phyloP scores from a whole-genome alignment of 2,797 vertebrate genomes.

The Aeoliscus strigatus region DNA sequence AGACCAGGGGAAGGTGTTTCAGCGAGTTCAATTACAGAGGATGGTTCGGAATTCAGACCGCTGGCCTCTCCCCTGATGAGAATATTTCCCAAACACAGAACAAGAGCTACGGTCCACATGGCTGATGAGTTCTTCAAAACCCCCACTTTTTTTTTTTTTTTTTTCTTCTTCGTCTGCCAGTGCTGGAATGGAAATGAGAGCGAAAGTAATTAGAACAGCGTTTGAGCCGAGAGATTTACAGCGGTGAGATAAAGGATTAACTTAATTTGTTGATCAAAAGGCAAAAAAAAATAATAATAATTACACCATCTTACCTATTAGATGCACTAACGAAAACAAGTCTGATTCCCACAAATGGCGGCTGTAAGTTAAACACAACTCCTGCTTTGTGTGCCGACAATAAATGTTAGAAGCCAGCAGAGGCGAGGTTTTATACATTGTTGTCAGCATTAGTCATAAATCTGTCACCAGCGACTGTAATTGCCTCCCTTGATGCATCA shows the following conservation, averaged over 20 bases:
- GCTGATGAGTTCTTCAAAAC: conserved; percentile 46
- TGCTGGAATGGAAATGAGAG: conserved; percentile 40
- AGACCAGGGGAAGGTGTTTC: conserved; percentile 43
- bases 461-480: conserved; percentile 65
- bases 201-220: conserved; percentile 44
- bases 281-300: conserved; percentile 25
- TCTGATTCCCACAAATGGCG: conserved; percentile 18
- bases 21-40: conserved; percentile 27
- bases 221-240: conserved; percentile 28
- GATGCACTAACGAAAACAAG: conserved; percentile 25
- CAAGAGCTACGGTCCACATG: conserved; percentile 56
- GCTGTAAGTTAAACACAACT: conserved; percentile 25
- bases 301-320: conserved; percentile 57
- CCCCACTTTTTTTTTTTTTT: too few species aligned
- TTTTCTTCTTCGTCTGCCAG: too few species aligned
- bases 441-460: conserved; percentile 65
- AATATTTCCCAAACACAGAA: conserved; percentile 61
- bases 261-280: conserved; percentile 38
- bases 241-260: conserved; percentile 23
- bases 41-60: conserved; percentile 42
- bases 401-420: conserved; percentile 37
- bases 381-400: conserved; percentile 21
- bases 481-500: conserved; percentile 65
- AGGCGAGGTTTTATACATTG: conserved; percentile 61
- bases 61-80: conserved; percentile 35